These are phyloP conservation scores for Clytia hemisphaerica DNA, from an alignment of 30 jellyfish, hydroid and myxozoan species.

Conservation along the genomic window DNA sequence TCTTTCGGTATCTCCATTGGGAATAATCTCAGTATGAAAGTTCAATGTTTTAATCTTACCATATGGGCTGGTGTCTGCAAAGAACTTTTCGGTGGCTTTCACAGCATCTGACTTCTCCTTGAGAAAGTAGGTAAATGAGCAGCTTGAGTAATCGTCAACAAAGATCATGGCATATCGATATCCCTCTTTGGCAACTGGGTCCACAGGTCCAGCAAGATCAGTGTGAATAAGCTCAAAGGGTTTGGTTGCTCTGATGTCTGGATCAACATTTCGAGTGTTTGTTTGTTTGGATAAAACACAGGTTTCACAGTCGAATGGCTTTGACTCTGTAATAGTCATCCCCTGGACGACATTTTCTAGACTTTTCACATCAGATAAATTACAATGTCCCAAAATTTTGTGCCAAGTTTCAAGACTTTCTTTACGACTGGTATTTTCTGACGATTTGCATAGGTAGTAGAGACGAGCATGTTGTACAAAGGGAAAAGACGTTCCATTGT, in stretches of 20 bases:
- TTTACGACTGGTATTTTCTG: neutral
- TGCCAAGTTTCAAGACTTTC: too few species aligned
- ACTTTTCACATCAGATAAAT: neutral
- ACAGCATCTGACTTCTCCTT: slow-evolving; percentile 29
- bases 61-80: slow-evolving; percentile 29
- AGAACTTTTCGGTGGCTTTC: slow-evolving; percentile 22
- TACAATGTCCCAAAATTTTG: slow-evolving; percentile 23
- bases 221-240: slow-evolving; percentile 20
- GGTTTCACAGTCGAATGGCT: slow-evolving; percentile 26
- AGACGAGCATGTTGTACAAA: slow-evolving; percentile 25
- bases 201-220: slow-evolving; percentile 27
- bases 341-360: slow-evolving; percentile 6
- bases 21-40: slow-evolving; percentile 30
- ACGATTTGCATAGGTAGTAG: slow-evolving; percentile 11
- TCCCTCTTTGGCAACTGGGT: slow-evolving; percentile 30
- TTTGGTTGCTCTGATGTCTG: slow-evolving; percentile 25
- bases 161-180: slow-evolving; percentile 14
- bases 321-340: slow-evolving; percentile 6
- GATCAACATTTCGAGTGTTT: slow-evolving; percentile 15
- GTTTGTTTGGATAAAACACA: slow-evolving; percentile 9
- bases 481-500: slow-evolving; percentile 22
- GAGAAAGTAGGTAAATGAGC: slow-evolving; percentile 6
- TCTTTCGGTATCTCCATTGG: slow-evolving; percentile 29
- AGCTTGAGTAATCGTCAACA: slow-evolving; percentile 25
- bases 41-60: slow-evolving; percentile 16